These are phyloP conservation scores for Folsomia candida DNA, from an alignment of 2,888 invertebrate genomes.

Conservation along the genomic window DNA sequence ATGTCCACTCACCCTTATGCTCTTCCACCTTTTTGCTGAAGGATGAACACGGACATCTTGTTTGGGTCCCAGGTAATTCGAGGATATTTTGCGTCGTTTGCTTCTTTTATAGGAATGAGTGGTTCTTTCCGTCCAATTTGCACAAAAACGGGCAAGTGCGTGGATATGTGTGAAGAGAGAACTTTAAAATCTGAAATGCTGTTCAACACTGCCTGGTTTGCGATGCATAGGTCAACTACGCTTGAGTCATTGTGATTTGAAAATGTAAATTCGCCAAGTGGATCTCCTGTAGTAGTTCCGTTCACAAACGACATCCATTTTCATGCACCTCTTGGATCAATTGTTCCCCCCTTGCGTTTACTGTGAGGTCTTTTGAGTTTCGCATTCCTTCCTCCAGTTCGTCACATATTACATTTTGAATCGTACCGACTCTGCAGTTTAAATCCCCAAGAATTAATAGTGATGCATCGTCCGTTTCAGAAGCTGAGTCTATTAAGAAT, in stretches of 20 bases:
- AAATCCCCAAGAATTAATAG: not conserved
- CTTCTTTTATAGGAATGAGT: no score
- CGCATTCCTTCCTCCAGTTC: not conserved
- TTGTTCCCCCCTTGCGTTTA: not conserved
- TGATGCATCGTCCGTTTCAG: no score
- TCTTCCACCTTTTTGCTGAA: not conserved
- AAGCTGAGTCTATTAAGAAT: not conserved
- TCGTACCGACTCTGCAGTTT: not conserved
- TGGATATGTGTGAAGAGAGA: not conserved
- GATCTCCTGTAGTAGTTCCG: not conserved
- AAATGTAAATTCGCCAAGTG: conserved; percentile 14
- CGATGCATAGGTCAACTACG: not conserved
- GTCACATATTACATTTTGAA: not conserved
- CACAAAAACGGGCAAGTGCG: not conserved
- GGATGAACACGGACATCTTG: not conserved
- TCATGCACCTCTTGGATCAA: not conserved
- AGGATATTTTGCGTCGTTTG: not conserved
- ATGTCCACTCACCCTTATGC: not conserved
- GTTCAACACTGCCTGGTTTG: not conserved
- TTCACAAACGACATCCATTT: not conserved
- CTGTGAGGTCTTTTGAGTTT: not conserved
- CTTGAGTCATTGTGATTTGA: conserved; percentile 7
- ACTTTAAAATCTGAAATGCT: not conserved
- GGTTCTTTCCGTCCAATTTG: no score
- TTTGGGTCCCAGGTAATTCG: not conserved